Conservation (phyloP, 2,797 vertebrate species). For the Leptoclinus maculatus region DNA sequence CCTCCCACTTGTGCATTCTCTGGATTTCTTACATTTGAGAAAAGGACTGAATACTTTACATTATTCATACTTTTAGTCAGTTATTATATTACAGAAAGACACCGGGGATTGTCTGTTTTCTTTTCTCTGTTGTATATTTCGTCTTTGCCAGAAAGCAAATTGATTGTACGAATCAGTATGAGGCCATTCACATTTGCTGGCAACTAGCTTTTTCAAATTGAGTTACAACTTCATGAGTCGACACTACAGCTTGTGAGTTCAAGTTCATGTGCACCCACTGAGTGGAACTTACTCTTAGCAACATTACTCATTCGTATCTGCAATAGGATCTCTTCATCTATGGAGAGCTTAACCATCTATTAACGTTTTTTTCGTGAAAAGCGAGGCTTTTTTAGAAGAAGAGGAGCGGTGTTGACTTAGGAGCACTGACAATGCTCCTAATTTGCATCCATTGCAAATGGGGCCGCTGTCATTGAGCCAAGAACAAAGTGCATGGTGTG, state of each 20-base stretch:
- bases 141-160: conserved; percentile 42
- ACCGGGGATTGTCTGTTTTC: conserved; percentile 11
- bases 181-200: conserved; percentile 37
- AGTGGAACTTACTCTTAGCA: conserved; percentile 38
- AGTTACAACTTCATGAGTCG: conserved; percentile 49
- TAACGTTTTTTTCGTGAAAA: conserved; percentile 51
- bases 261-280: conserved; percentile 50
- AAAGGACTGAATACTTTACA: conserved; percentile 24
- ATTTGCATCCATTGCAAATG: conserved; percentile 78
- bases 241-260: conserved; percentile 43
- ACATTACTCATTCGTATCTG: conserved; percentile 59
- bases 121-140: conserved; percentile 21
- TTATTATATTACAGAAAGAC: conserved; percentile 54
- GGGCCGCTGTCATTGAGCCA: conserved; percentile 75
- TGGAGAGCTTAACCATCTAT: conserved; percentile 51
- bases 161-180: conserved; percentile 36
- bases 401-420: conserved; percentile 58
- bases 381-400: conserved; percentile 47
- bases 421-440: conserved; percentile 67
- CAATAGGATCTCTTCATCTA: conserved; percentile 39
- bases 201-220: conserved; percentile 43
- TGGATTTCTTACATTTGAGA: conserved; percentile 29
- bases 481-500: conserved; percentile 71
- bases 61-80: conserved; percentile 33
- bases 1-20: conserved; percentile 32